A percentile compares a stretch with the other conserved stretches of the same genome.
Evolutionary conservation across 1,140 invertebrate genomes (phyloP).

Genomic region (Orchesella cincta): DNA sequence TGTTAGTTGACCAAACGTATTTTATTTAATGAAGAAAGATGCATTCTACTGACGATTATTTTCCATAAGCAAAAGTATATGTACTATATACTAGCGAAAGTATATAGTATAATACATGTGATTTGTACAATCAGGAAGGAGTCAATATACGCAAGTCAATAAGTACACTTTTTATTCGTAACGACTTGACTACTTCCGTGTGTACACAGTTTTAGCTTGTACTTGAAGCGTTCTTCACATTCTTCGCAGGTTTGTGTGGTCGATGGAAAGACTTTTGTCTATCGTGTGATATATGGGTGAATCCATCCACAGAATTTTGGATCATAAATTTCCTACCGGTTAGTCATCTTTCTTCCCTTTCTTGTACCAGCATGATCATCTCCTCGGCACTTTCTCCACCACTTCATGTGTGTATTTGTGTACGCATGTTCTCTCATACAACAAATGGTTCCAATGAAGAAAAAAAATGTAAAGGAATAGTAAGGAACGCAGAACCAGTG

Average conservation of each 20-base stretch:
- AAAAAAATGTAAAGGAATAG: not conserved
- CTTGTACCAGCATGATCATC: slow-evolving; percentile 5
- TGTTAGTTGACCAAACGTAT: too few species aligned
- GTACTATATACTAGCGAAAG: too few species aligned
- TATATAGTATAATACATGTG: too few species aligned
- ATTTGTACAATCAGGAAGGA: too few species aligned
- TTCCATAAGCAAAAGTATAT: too few species aligned
- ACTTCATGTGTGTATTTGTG: not conserved
- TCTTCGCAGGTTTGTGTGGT: slow-evolving; percentile 41
- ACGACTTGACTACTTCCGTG: not conserved
- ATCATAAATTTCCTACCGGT: slow-evolving; percentile 46
- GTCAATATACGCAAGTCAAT: too few species aligned
- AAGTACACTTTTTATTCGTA: not conserved
- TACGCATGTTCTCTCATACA: not conserved
- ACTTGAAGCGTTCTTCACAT: too few species aligned
- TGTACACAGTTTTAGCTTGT: not conserved
- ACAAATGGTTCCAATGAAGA: too few species aligned
- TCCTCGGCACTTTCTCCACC: not conserved
- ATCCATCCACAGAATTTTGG: slow-evolving; percentile 42
- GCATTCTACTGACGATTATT: too few species aligned
- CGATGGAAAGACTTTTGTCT: slow-evolving; percentile 44
- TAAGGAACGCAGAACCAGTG: not conserved
- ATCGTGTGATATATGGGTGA: slow-evolving; percentile 45
- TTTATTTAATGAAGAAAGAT: too few species aligned
- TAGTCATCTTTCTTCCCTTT: slow-evolving; percentile 36